phyloP scores from a whole-genome alignment of 2,113 vertebrate species.

The Mesembrinibis cayennensis region DNA sequence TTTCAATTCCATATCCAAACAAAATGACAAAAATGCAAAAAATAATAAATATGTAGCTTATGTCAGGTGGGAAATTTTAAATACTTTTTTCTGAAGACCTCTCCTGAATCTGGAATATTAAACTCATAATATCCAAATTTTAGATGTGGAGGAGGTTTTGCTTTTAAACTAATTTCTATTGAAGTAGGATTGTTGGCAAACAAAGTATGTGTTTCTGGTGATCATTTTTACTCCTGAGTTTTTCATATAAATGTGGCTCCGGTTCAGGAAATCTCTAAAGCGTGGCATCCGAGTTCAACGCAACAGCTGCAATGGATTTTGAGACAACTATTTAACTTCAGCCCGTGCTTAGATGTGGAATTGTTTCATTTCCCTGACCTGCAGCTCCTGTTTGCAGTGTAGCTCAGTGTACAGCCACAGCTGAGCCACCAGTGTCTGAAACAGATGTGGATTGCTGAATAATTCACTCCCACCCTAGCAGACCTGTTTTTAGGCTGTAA shows the following conservation, averaged over 20 bases:
- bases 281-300: accelerated
- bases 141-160: neutral
- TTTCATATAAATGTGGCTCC: neutral
- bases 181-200: neutral
- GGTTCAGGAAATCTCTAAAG: neutral
- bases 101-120: neutral
- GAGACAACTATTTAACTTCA: neutral
- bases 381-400: neutral
- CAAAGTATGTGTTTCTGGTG: neutral
- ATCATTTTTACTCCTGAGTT: neutral
- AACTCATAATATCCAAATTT: neutral
- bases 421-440: neutral
- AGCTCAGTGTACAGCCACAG: neutral
- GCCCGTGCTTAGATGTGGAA: neutral
- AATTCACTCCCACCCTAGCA: neutral
- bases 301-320: neutral
- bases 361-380: neutral
- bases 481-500: neutral
- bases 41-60: neutral
- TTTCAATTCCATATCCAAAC: neutral
- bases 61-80: neutral
- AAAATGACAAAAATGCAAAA: neutral
- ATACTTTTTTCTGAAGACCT: neutral
- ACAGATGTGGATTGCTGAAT: neutral
- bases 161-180: neutral